Conservation (phyloP, 2,888 invertebrate species). For the Tetramorium bicarinatum region DNA sequence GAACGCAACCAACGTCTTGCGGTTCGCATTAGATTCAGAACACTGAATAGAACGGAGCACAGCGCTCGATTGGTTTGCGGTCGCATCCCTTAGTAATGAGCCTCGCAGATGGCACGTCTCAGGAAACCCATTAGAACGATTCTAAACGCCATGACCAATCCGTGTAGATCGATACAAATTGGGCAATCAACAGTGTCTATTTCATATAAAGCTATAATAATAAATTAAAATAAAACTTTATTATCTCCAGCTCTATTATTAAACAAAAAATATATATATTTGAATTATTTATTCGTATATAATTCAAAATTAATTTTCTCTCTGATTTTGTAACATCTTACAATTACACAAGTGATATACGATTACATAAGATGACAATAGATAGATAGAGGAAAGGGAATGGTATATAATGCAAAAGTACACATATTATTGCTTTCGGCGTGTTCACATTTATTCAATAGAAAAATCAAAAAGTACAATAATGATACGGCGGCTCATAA, state of each 20-base stretch:
- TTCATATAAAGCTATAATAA: background rate
- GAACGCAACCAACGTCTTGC: slow-evolving; percentile 79
- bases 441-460: slow-evolving; percentile 86
- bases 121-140: slow-evolving; percentile 84
- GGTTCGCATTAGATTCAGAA: slow-evolving; percentile 77
- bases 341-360: background rate
- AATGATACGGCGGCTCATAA: slow-evolving; percentile 82
- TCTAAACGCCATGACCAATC: slow-evolving; percentile 77
- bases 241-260: slow-evolving; percentile 24
- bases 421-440: slow-evolving; percentile 77
- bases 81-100: slow-evolving; percentile 85
- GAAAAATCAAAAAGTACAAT: slow-evolving; percentile 85
- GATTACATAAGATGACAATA: background rate
- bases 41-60: slow-evolving; percentile 75
- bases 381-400: background rate
- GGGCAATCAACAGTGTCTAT: slow-evolving; percentile 10
- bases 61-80: slow-evolving; percentile 85
- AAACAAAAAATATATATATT: background rate
- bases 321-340: background rate
- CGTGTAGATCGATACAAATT: slow-evolving; percentile 69
- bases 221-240: background rate
- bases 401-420: background rate
- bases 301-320: background rate
- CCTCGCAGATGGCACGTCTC: slow-evolving; percentile 85
- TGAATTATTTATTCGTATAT: background rate